phyloP scores from a whole-genome alignment of 1,140 invertebrate species.

The Drosophila triauraria region DNA sequence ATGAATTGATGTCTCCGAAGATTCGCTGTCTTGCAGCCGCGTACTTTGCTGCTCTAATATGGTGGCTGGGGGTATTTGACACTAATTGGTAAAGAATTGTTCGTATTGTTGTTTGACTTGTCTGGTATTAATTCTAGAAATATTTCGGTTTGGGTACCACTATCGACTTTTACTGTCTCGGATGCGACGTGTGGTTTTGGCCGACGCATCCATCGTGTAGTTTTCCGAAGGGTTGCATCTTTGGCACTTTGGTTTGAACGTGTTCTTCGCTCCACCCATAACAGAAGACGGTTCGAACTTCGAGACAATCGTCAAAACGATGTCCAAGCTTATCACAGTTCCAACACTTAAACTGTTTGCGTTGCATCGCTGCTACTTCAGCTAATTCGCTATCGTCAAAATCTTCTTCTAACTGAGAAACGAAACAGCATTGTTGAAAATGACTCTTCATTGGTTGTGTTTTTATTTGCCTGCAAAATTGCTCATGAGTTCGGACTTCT shows the following conservation, averaged over 20 bases:
- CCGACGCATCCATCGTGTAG: background rate
- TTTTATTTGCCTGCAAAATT: too few species aligned
- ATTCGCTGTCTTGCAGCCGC: background rate
- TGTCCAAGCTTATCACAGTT: background rate
- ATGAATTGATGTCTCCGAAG: background rate
- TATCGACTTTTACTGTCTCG: background rate
- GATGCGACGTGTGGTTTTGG: conserved; percentile 3
- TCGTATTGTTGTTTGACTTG: background rate
- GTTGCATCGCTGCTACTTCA: too few species aligned
- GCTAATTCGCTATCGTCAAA: too few species aligned
- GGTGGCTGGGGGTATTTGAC: background rate
- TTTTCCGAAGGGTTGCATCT: background rate
- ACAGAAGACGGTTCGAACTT: conserved; percentile 20
- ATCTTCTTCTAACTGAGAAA: too few species aligned
- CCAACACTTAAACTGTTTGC: conserved; percentile 1
- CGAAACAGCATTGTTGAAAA: too few species aligned
- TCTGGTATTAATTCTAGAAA: background rate
- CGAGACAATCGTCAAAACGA: conserved; percentile 10
- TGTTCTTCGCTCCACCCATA: background rate
- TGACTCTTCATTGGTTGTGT: too few species aligned
- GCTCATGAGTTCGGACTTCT: too few species aligned
- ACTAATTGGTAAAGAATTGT: background rate
- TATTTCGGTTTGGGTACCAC: background rate
- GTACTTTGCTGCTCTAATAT: background rate
- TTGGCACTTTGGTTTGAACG: background rate